Evolutionary conservation across 1,140 invertebrate species (phyloP), one percentile per base, ranked within the genome.

Genomic region (Himalopsyche phryganea): DNA sequence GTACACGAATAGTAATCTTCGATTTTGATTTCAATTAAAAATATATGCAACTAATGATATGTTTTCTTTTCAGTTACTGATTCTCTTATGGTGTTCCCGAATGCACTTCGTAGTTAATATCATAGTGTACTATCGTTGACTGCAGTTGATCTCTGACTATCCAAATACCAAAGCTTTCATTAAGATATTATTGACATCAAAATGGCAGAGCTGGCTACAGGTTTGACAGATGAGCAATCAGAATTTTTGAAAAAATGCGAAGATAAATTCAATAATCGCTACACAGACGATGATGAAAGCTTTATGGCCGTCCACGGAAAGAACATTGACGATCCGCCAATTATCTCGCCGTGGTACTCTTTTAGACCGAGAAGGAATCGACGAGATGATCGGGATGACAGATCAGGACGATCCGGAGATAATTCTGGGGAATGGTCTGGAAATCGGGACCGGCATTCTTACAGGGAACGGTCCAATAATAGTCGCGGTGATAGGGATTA

Each of bases 51-150:
- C n/a, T n/a, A n/a, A n/a, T n/a, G n/a, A n/a, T n/a, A n/a, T n/a
- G n/a, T n/a, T 68, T 36, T 61, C 42, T 58, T 75, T 74, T 68
- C 66, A 77, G 75, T 74, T 74, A 75, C 72, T 57, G 69, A 74
- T 67, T 76, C 74, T 13, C 20, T 53, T n/a, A 28, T 51, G 38
- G 35, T 51, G 15, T 42, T n/a, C 9, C 35, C 50, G 14, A 44
- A 13, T 18, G 14, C 13, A 1, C 40, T 40, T 19, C 6, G 13
- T 13, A 40, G 1, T 1, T 42, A 28, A 11, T 20, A 42, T 52
- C 28, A 11, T 5, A 15, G 15, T 15, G n/a, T n/a, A n/a, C n/a
- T n/a, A n/a, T n/a, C n/a, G n/a, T n/a, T n/a, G n/a, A n/a, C n/a
- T n/a, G n/a, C n/a, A n/a, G n/a, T n/a, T n/a, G n/a, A n/a, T n/a